Base-by-base conservation (phyloP, 2,797 vertebrate species). In the Limnodromus scolopaceus region DNA sequence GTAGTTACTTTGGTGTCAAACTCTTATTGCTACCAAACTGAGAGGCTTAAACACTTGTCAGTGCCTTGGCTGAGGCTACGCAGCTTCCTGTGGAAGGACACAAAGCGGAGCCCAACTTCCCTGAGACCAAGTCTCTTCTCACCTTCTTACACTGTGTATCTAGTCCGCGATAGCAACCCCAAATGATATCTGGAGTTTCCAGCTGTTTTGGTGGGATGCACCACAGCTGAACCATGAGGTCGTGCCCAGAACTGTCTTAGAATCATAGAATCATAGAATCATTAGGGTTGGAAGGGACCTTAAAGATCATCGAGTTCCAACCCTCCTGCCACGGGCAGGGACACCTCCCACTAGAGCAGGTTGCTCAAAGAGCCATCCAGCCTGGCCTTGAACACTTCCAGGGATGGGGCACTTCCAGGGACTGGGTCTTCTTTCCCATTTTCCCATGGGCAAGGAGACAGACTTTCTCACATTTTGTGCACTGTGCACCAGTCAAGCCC, bases 121-220 rank as follows among this genome's bases (percentile, higher is more conserved):
- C 36, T 43, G 46, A 93, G 32, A 36, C 18, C 30, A 49, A 5
- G 13, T 30, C 7, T 39, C 38, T 69, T 13, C 46, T 70, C 9
- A 34, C 38, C 3, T 45, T 71, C 48, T 65, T 54, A 58, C 2
- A 15, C 9, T 0, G 0, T 16, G 8, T 28, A 8, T 48, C 23
- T 81, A 41, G 14, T 43, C 51, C 2, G 3, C 1, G 2, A 17
- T 27, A 41, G 10, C 3, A 71, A 27, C 15, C 8, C 34, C 30
- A 65, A 77, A 79, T 8, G 1, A 0, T 53, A 41, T 6, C 20
- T 80, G 48, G 19, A n/a, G 7, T 71, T 75, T 75, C 36, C 17
- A 61, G 8, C 53, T 75, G 8, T 79, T 48, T 36, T 76, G 66
- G 36, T 22, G 57, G 55, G 16, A 41, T 2, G 5, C 3, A 68